Evolutionary conservation across 2,888 invertebrate species (phyloP).

Genomic region (Heterodera filipjevi): DNA sequence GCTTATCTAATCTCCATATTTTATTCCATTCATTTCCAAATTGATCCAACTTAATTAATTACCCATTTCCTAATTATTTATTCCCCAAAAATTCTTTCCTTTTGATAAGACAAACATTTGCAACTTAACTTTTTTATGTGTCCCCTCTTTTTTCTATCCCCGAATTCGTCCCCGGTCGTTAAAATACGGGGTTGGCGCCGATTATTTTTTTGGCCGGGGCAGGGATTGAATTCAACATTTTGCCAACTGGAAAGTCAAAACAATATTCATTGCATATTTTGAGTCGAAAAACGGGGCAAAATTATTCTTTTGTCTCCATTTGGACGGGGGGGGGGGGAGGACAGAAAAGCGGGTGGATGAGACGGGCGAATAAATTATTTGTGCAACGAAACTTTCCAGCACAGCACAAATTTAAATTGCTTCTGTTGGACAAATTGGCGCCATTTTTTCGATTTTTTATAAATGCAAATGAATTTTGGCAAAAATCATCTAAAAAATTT

Average conservation of each 20-base stretch:
- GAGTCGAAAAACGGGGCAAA: not conserved
- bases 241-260: not conserved
- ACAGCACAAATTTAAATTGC: not conserved
- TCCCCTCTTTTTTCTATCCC: not conserved
- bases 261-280: not conserved
- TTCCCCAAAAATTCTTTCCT: not conserved
- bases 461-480: not conserved
- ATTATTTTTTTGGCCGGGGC: not conserved
- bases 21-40: not conserved
- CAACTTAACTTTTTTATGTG: not conserved
- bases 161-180: not conserved
- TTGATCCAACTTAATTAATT: constrained; percentile 1
- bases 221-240: not conserved
- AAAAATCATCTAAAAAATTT: not conserved
- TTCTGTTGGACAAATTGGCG: not conserved
- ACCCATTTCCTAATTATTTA: not conserved
- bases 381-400: not conserved
- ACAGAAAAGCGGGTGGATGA: not conserved
- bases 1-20: not conserved
- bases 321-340: not conserved
- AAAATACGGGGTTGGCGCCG: not conserved
- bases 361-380: not conserved
- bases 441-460: not conserved
- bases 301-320: not conserved
- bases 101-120: not conserved